phyloP scores from a whole-genome alignment of 1,140 invertebrate species.

The Aphis craccivora region DNA sequence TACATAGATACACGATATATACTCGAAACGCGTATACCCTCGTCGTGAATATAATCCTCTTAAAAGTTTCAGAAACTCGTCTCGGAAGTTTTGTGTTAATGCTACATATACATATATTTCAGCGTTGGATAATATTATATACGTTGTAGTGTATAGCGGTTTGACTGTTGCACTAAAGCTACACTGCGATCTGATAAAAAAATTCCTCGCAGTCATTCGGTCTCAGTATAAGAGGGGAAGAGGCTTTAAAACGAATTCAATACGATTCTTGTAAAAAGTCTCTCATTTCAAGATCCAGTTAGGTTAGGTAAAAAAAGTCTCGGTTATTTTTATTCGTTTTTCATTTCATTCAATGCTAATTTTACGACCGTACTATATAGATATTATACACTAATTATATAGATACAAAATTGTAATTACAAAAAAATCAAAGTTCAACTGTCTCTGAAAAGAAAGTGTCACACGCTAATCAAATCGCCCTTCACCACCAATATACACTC shows the following conservation, averaged over 20 bases:
- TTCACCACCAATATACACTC: not conserved
- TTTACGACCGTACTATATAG: not conserved
- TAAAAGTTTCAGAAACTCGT: not conserved
- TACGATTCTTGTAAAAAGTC: not conserved
- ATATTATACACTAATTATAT: no score
- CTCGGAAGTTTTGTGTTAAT: not conserved
- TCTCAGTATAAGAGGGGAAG: no score
- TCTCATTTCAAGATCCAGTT: not conserved
- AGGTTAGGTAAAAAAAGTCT: not conserved
- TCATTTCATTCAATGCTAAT: not conserved
- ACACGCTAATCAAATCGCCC: not conserved
- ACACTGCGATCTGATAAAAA: not conserved
- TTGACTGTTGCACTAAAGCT: not conserved
- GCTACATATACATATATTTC: not conserved
- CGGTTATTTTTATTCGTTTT: not conserved
- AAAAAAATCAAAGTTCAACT: not conserved
- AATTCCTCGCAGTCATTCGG: not conserved
- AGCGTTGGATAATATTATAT: no score
- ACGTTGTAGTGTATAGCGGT: not conserved
- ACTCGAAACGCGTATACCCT: not conserved
- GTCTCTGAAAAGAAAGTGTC: not conserved
- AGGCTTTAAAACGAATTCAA: not conserved
- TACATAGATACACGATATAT: not conserved
- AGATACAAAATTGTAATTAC: no score
- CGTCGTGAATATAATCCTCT: not conserved